Conservation (phyloP, 2,113 vertebrate species). For the Sylvietta virens region DNA sequence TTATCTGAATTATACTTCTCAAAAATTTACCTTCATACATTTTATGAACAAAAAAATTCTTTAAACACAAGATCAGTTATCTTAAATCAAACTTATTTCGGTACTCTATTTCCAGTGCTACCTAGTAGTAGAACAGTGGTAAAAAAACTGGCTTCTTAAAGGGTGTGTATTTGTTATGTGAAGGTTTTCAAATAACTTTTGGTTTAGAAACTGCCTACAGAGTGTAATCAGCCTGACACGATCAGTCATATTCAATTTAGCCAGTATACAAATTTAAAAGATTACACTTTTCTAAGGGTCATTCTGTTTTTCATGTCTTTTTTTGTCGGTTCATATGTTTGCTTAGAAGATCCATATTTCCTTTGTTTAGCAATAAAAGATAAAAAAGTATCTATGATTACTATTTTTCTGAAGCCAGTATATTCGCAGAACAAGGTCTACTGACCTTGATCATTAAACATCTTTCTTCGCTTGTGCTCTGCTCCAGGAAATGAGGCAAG, state of each 20-base stretch:
- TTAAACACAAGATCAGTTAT: neutral
- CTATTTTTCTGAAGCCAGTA: neutral
- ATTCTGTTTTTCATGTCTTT: neutral
- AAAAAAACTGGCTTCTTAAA: neutral
- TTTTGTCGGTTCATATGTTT: neutral
- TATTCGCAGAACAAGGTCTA: neutral
- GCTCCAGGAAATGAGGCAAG: neutral
- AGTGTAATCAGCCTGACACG: neutral
- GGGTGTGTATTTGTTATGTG: neutral
- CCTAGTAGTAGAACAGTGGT: neutral
- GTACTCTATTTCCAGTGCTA: neutral
- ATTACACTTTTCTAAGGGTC: neutral
- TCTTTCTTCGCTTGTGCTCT: neutral
- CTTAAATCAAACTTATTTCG: neutral
- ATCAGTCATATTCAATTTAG: neutral
- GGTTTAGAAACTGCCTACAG: neutral
- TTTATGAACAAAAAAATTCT: neutral
- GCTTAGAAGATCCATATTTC: neutral
- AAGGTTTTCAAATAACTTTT: neutral
- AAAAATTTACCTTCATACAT: rapidly evolving
- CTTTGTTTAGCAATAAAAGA: neutral
- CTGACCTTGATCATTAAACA: neutral
- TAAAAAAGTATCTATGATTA: neutral
- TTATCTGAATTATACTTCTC: neutral
- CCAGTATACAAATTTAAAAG: rapidly evolving